phyloP scores from a whole-genome alignment of 2,797 vertebrate species.

The Telmatherina bonti region DNA sequence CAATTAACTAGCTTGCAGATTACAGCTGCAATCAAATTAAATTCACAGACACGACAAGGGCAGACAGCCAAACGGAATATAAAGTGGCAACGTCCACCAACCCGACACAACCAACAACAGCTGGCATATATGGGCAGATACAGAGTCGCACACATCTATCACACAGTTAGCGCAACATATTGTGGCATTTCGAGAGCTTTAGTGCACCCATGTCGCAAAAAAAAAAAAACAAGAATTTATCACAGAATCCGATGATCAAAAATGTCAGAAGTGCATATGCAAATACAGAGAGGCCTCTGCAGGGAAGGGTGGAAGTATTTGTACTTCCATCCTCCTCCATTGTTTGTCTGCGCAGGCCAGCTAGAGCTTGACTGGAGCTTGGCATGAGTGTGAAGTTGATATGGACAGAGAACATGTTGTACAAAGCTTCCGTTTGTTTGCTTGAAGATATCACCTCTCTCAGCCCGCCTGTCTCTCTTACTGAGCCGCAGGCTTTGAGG shows the following conservation, averaged over 20 bases:
- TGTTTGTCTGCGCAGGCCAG: constrained; percentile 8
- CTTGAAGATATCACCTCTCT: constrained; percentile 66
- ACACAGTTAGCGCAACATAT: not conserved
- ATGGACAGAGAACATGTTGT: constrained; percentile 54
- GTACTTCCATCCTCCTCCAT: constrained; percentile 3
- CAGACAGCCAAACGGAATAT: constrained; percentile 69
- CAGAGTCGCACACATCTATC: not conserved
- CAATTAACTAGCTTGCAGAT: constrained; percentile 82
- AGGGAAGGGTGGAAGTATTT: not conserved
- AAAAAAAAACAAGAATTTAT: constrained; percentile 1
- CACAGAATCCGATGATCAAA: constrained; percentile 1
- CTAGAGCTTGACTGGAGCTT: constrained; percentile 30
- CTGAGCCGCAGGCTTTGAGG: constrained; percentile 58
- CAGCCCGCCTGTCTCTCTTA: constrained; percentile 56
- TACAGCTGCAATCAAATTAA: constrained; percentile 83
- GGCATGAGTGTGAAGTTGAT: constrained; percentile 31
- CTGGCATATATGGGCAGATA: constrained; percentile 43
- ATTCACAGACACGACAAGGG: constrained; percentile 72
- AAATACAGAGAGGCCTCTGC: not conserved
- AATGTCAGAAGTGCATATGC: not conserved
- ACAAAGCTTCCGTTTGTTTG: constrained; percentile 70
- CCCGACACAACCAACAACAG: constrained; percentile 41
- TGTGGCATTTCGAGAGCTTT: not conserved
- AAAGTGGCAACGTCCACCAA: constrained; percentile 68
- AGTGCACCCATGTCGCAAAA: not conserved